Evolutionary conservation across 2,888 invertebrate species (phyloP).

Genomic region (Calliopum simillimum): DNA sequence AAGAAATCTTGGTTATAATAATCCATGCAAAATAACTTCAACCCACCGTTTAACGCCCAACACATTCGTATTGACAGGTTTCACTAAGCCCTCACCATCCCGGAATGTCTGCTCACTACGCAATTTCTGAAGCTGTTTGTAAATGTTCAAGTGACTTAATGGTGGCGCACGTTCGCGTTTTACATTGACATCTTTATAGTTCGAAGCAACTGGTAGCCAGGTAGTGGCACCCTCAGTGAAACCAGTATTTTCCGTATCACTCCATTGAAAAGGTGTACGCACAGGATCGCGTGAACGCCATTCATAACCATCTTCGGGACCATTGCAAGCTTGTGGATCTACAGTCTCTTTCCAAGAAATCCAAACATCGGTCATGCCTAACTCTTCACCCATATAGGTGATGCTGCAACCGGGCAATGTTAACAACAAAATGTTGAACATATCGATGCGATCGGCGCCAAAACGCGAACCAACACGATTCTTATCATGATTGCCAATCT

Average conservation of each 20-base stretch:
- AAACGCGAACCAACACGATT: constrained; percentile 74
- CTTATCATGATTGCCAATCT: constrained; percentile 80
- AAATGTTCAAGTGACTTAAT: constrained; percentile 73
- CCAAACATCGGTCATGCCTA: constrained; percentile 78
- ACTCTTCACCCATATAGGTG: constrained; percentile 88
- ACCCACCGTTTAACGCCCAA: constrained; percentile 66
- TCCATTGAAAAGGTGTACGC: constrained; percentile 76
- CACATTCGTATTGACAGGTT: constrained; percentile 62
- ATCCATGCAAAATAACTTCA: neutral
- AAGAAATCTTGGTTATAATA: neutral
- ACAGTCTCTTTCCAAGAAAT: constrained; percentile 73
- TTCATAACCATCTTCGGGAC: constrained; percentile 71
- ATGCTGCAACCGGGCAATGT: constrained; percentile 86
- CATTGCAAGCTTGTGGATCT: constrained; percentile 75
- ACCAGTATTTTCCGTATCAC: constrained; percentile 61
- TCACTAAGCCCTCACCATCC: constrained; percentile 69
- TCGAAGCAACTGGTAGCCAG: constrained; percentile 68
- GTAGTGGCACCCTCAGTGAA: constrained; percentile 58
- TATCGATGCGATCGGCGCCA: constrained; percentile 75
- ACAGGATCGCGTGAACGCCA: constrained; percentile 72
- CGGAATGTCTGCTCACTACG: constrained; percentile 69
- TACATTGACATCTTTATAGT: constrained; percentile 73
- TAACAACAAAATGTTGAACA: constrained; percentile 80
- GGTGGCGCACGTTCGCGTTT: constrained; percentile 67
- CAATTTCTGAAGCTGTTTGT: constrained; percentile 69